Conservation (phyloP, 2,888 invertebrate species). For the Drosophila fulvimacula region DNA sequence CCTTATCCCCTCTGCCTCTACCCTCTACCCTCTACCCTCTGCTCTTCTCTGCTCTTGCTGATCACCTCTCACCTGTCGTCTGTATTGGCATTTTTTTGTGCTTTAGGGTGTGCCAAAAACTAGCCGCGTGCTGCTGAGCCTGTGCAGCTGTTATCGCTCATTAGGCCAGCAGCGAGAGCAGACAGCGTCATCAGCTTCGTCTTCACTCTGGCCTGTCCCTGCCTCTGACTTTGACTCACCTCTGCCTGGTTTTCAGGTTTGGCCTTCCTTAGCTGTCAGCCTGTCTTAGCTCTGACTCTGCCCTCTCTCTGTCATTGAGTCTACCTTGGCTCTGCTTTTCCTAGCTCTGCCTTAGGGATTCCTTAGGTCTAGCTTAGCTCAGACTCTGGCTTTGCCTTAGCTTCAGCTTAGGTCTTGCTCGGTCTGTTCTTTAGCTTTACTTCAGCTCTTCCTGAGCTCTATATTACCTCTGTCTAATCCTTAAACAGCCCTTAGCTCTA, state of each 20-base stretch:
- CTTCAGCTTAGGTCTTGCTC: background rate
- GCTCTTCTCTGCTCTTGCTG: background rate
- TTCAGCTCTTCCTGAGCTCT: too few relatives aligned
- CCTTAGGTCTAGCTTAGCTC: background rate
- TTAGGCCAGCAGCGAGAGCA: background rate
- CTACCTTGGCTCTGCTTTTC: background rate
- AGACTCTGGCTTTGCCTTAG: background rate
- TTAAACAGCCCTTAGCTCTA: background rate
- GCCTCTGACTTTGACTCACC: background rate
- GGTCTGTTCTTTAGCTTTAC: background rate
- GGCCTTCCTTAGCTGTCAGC: background rate
- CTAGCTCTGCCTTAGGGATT: background rate
- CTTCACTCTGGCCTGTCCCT: background rate
- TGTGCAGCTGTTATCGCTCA: slow-evolving; percentile 49
- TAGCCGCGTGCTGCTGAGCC: slow-evolving; percentile 22
- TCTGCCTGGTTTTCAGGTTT: background rate
- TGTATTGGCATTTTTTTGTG: background rate
- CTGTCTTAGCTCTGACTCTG: too few relatives aligned
- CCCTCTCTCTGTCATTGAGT: background rate
- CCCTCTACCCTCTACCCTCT: background rate
- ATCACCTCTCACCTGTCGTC: slow-evolving; percentile 20
- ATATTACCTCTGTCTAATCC: background rate
- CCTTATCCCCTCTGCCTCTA: background rate
- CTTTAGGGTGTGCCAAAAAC: slow-evolving; percentile 38
- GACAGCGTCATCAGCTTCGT: background rate